These are phyloP conservation scores for Prorops nasuta DNA, from an alignment of 1,140 invertebrate species.

Conservation along the genomic window DNA sequence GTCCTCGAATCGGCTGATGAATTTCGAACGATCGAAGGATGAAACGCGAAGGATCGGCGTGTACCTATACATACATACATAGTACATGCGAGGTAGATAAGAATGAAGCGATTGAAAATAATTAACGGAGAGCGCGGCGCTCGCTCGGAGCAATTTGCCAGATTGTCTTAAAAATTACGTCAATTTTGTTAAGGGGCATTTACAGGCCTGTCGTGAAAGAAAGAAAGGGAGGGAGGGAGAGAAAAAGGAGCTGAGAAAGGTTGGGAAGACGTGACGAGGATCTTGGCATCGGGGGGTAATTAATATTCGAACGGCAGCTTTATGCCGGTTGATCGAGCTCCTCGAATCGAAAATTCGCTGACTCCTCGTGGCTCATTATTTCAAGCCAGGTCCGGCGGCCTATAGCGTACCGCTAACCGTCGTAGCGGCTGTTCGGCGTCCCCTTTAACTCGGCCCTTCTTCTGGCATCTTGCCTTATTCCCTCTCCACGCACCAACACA, in stretches of 20 bases:
- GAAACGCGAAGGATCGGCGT: too few species aligned
- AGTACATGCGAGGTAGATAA: background rate
- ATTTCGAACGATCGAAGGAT: too few species aligned
- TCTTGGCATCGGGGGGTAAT: too few species aligned
- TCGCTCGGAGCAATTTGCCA: too few species aligned
- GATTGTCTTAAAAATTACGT: constrained; percentile 10
- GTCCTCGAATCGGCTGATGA: too few species aligned
- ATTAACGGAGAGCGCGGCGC: too few species aligned
- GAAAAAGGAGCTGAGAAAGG: too few species aligned
- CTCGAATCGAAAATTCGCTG: constrained; percentile 30
- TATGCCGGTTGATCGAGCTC: background rate
- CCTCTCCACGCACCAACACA: background rate
- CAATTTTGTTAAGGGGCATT: constrained; percentile 3
- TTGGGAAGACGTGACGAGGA: too few species aligned
- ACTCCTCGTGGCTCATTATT: constrained; percentile 39
- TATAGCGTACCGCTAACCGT: constrained; percentile 11
- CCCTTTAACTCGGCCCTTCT: constrained; percentile 1
- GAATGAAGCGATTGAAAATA: background rate
- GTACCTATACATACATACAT: too few species aligned
- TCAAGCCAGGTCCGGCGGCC: constrained; percentile 29
- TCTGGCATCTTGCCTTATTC: constrained; percentile 1
- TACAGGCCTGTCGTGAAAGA: too few species aligned
- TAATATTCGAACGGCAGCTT: constrained; percentile 27
- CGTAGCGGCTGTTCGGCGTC: too few species aligned
- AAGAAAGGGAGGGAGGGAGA: too few species aligned